Base-by-base conservation (phyloP, 2,113 vertebrate genomes). In the Pelobates fuscus region DNA sequence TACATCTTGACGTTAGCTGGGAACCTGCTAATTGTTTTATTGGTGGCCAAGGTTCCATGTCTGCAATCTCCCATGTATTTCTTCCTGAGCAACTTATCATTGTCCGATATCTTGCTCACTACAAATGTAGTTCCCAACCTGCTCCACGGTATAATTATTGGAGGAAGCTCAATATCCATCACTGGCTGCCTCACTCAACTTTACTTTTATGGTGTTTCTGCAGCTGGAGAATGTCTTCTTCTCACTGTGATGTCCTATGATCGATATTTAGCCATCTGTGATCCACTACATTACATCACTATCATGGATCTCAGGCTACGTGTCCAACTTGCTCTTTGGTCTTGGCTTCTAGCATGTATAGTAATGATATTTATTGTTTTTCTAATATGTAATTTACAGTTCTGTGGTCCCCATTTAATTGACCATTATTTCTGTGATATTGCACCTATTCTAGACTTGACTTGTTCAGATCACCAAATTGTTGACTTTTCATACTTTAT, bases 261-360 rank as follows among this genome's bases (percentile, higher is more conserved):
- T n/a, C n/a, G n/a, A n/a, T n/a, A n/a, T n/a, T n/a, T n/a, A n/a
- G n/a, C n/a, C n/a, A n/a, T n/a, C n/a, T n/a, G n/a, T n/a, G n/a
- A n/a, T n/a, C n/a, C n/a, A n/a, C n/a, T n/a, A n/a, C n/a, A n/a
- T n/a, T n/a, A n/a, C n/a, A n/a, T n/a, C n/a, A n/a, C n/a, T n/a
- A n/a, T n/a, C n/a, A n/a, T n/a, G n/a, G n/a, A n/a, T 12, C 15
- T 17, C 3, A 72, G 21, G 26, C 43, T 44, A 17, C 20, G 15
- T 5, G 18, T 30, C 5, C 10, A 24, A 17, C 26, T 72, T 11
- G 30, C 23, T 1, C 5, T 55, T 20, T 73, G 46, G 44, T 24
- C 70, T 14, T 73, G 70, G 60, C 1, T 49, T 15, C n/a, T 24
- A 10, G 67, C 80, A 21, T 79, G 79, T 37, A 70, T 81, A 21